Evolutionary conservation across 2,888 invertebrate species (phyloP).

Genomic region (Hydropsyche betteni): DNA sequence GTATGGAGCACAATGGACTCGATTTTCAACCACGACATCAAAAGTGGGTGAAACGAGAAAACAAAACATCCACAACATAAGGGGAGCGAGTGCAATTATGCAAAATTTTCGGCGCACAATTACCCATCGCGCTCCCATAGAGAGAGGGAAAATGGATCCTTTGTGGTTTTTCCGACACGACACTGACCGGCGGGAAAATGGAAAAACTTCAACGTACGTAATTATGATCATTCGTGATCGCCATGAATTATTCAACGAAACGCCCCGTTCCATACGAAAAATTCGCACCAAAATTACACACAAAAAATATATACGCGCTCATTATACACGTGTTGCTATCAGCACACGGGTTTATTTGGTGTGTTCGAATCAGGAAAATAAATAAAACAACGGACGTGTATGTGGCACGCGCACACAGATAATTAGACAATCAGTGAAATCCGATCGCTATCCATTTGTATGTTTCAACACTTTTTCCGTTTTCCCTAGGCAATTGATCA

Average conservation of each 20-base stretch:
- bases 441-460: constrained; percentile 9
- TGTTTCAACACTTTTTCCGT: constrained; percentile 19
- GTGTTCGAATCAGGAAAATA: too few relatives aligned
- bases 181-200: constrained; percentile 2
- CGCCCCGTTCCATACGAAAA: background rate
- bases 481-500: constrained; percentile 35
- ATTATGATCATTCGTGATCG: constrained; percentile 14
- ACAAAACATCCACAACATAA: background rate
- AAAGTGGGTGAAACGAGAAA: background rate
- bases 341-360: too few relatives aligned
- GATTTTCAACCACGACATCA: background rate
- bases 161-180: constrained; percentile 9
- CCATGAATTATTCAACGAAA: constrained; percentile 11
- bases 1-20: background rate
- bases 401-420: background rate
- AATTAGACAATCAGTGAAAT: constrained; percentile 28
- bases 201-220: constrained; percentile 1
- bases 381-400: background rate
- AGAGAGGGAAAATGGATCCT: background rate
- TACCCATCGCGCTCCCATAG: constrained; percentile 17
- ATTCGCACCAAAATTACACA: background rate
- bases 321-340: background rate
- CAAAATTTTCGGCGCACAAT: constrained; percentile 33
- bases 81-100: constrained; percentile 34
- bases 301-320: background rate